Conservation (phyloP, 1,140 invertebrate genomes). For the Drosophila obscura region DNA sequence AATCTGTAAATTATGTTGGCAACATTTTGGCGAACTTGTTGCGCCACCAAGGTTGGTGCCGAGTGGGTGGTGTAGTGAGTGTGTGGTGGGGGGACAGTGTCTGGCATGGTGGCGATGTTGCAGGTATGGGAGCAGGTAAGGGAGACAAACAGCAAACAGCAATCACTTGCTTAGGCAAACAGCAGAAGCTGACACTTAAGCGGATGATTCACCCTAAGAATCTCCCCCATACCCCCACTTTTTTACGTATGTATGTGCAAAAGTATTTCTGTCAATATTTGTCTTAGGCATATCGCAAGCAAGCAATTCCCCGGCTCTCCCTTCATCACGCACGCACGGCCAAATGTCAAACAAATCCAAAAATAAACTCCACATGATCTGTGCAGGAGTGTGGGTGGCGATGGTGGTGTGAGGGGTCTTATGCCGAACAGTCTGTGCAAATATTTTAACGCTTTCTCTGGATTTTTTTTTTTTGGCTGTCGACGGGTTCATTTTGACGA, state of each 20-base stretch:
- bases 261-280: slow-evolving; percentile 73
- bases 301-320: slow-evolving; percentile 10
- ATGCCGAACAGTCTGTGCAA: slow-evolving; percentile 58
- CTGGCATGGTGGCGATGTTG: not conserved
- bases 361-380: slow-evolving; percentile 43
- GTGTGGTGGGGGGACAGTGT: too few relatives aligned
- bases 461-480: slow-evolving; percentile 32
- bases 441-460: slow-evolving; percentile 65
- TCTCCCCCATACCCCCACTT: slow-evolving; percentile 1
- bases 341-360: slow-evolving; percentile 63
- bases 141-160: slow-evolving; percentile 49
- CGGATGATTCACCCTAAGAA: slow-evolving; percentile 32
- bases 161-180: slow-evolving; percentile 75
- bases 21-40: too few relatives aligned
- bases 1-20: too few relatives aligned
- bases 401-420: not conserved
- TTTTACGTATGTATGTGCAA: slow-evolving; percentile 14
- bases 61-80: too few relatives aligned
- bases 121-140: not conserved
- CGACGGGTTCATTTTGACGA: slow-evolving; percentile 48
- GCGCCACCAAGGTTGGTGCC: too few relatives aligned
- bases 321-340: slow-evolving; percentile 31
- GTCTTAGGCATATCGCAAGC: slow-evolving; percentile 64
- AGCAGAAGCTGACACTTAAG: slow-evolving; percentile 66
- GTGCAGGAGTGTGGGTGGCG: not conserved